Percentiles rank a stretch among this genome's conserved stretches.
phyloP scores from a whole-genome alignment of 2,888 invertebrate genomes.

The Stramonita haemastoma region DNA sequence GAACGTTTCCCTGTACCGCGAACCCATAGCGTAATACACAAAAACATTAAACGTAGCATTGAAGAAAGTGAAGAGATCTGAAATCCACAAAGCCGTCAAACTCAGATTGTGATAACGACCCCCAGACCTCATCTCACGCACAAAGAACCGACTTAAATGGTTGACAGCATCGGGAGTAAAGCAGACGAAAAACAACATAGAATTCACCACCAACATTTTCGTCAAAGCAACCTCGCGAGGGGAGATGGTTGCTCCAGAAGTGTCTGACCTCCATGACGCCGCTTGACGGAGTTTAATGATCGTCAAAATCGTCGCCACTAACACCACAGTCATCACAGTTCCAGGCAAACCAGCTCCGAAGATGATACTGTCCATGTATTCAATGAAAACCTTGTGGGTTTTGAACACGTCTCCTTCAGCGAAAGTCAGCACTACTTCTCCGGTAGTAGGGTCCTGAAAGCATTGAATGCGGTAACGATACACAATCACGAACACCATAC shows the following conservation, averaged over 20 bases:
- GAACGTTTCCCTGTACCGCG: not conserved
- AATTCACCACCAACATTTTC: conserved; percentile 7
- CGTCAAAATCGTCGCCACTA: too few species aligned
- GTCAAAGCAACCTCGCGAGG: not conserved
- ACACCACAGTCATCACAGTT: too few species aligned
- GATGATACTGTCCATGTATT: too few species aligned
- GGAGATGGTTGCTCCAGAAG: not conserved
- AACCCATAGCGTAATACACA: conserved; percentile 9
- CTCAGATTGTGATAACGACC: not conserved
- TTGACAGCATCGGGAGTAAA: not conserved
- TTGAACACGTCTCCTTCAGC: too few species aligned
- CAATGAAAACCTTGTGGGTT: too few species aligned
- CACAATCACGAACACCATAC: too few species aligned
- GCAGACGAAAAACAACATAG: conserved; percentile 10
- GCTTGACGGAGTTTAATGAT: too few species aligned
- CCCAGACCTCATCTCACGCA: not conserved
- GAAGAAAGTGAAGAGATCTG: not conserved
- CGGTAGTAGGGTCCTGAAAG: too few species aligned
- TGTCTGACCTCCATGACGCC: too few species aligned
- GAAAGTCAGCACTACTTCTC: too few species aligned
- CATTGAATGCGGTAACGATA: too few species aligned
- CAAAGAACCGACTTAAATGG: not conserved
- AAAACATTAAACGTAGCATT: not conserved
- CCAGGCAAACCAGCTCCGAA: too few species aligned
- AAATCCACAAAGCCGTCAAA: not conserved